Evolutionary conservation across 2,113 vertebrate genomes (phyloP).

Genomic region (Orthonyx spaldingii): DNA sequence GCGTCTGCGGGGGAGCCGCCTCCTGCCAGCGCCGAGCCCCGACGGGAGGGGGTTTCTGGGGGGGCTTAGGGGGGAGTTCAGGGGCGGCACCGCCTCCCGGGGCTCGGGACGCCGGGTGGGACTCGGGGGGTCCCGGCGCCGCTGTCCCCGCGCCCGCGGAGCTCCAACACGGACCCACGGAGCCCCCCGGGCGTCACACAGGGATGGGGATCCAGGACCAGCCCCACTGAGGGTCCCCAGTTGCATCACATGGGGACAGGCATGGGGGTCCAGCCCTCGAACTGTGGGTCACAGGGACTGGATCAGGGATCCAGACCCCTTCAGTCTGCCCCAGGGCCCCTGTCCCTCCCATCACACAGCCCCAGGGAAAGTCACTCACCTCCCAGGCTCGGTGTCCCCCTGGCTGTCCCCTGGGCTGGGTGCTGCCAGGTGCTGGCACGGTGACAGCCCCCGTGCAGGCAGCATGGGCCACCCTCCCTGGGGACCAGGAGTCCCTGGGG

Average conservation of each 20-base stretch:
- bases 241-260: accelerated
- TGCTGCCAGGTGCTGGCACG: neutral
- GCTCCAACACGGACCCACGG: neutral
- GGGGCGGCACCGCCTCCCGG: neutral
- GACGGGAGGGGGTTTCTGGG: neutral
- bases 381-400: neutral
- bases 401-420: neutral
- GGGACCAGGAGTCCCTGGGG: neutral
- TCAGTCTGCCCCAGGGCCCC: neutral
- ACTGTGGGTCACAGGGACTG: neutral
- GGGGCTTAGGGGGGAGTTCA: neutral
- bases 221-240: accelerated
- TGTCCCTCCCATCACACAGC: accelerated
- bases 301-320: neutral
- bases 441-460: neutral
- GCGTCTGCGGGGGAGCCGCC: neutral
- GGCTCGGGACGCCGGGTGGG: neutral
- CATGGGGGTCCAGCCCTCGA: neutral
- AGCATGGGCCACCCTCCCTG: neutral
- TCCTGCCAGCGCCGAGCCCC: neutral
- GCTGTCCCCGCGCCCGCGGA: neutral
- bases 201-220: neutral
- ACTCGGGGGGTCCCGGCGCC: neutral
- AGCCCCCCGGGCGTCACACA: neutral
- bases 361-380: neutral